Evolutionary conservation across 2,797 vertebrate genomes (phyloP).

Genomic region (Peromyscus melanophrys): DNA sequence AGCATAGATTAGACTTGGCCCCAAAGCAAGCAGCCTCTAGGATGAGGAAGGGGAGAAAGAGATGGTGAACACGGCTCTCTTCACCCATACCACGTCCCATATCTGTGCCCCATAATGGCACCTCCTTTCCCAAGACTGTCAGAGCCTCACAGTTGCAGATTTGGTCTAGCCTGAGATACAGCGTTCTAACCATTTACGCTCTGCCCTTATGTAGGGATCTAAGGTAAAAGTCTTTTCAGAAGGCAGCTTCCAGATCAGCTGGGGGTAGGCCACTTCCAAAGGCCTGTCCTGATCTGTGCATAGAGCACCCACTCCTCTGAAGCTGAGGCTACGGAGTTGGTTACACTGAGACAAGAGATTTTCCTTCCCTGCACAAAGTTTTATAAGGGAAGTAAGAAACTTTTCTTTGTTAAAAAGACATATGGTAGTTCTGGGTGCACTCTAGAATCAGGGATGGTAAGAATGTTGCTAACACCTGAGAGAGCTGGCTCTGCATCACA

Average conservation of each 20-base stretch:
- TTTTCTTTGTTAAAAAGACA: neutral
- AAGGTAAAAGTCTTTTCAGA: neutral
- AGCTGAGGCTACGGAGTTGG: neutral
- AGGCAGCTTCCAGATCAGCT: neutral
- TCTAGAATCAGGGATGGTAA: neutral
- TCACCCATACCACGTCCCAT: rapidly evolving
- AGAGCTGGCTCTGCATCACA: no score
- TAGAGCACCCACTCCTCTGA: neutral
- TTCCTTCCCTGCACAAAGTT: no score
- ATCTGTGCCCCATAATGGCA: neutral
- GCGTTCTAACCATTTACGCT: neutral
- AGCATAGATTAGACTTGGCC: neutral
- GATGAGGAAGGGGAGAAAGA: neutral
- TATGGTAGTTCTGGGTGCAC: neutral
- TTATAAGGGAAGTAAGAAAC: neutral
- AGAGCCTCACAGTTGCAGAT: neutral
- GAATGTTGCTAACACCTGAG: neutral
- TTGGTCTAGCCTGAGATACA: neutral
- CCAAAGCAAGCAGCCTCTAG: neutral
- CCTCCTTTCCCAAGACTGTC: neutral
- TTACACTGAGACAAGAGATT: neutral
- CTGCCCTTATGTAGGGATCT: neutral
- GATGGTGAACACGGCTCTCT: neutral
- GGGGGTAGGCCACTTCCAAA: neutral
- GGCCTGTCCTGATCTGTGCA: neutral